Conservation (phyloP, 2,113 vertebrate species). For the Leucosticte australis region DNA sequence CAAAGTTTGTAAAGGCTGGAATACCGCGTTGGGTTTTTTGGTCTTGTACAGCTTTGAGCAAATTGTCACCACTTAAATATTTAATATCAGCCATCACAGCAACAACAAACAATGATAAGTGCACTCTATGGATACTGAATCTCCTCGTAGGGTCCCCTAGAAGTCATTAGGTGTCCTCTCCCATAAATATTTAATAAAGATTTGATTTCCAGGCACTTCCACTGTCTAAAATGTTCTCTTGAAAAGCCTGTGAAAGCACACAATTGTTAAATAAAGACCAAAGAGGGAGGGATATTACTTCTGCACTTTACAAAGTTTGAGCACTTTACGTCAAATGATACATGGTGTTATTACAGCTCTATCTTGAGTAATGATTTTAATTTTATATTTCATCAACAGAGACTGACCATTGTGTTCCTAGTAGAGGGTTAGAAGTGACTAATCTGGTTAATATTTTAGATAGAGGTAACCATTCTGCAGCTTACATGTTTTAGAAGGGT, state of each 20-base stretch:
- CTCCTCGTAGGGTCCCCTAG: neutral
- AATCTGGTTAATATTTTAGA: slow-evolving; percentile 31
- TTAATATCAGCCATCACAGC: slow-evolving; percentile 20
- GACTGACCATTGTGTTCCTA: neutral
- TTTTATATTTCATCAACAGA: slow-evolving; percentile 36
- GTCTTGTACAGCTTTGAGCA: slow-evolving; percentile 23
- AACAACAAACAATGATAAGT: slow-evolving; percentile 31
- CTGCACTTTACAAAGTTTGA: slow-evolving; percentile 32
- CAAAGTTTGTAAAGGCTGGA: neutral
- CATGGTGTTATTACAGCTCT: slow-evolving; percentile 1
- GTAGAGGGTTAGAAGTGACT: neutral
- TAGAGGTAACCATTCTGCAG: neutral
- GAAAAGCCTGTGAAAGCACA: slow-evolving; percentile 33
- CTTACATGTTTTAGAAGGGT: neutral
- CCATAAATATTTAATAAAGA: slow-evolving; percentile 56
- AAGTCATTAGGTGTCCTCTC: slow-evolving; percentile 38
- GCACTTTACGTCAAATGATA: slow-evolving; percentile 41
- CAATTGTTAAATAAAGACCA: slow-evolving; percentile 1
- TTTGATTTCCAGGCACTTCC: slow-evolving; percentile 53
- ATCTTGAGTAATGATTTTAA: slow-evolving; percentile 51
- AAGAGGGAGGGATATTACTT: slow-evolving; percentile 23
- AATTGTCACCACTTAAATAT: slow-evolving; percentile 31
- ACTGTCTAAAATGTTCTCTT: slow-evolving; percentile 17
- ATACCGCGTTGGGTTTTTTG: neutral
- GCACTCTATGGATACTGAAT: slow-evolving; percentile 37